phyloP scores from a whole-genome alignment of 2,888 invertebrate species.

The Sphaerophoria taeniata region DNA sequence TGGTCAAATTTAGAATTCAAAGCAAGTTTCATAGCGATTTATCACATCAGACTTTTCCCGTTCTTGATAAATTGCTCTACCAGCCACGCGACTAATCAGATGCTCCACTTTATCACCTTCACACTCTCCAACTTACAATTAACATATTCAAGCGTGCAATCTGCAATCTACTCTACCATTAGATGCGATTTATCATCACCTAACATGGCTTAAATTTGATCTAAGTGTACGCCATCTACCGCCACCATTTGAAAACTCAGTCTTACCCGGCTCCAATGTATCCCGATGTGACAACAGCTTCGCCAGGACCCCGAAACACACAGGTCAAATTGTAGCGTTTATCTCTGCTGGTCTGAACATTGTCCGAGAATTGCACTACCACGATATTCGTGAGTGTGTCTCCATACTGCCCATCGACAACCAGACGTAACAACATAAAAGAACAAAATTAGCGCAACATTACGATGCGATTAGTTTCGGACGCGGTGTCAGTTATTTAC shows the following conservation, averaged over 20 bases:
- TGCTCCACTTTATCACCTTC: conserved; percentile 11
- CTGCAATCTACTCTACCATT: conserved; percentile 45
- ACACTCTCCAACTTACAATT: conserved; percentile 42
- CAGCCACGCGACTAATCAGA: conserved; percentile 24
- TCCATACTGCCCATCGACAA: conserved; percentile 86
- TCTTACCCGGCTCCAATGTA: conserved; percentile 95
- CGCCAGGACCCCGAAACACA: conserved; percentile 94
- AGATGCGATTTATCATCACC: conserved; percentile 45
- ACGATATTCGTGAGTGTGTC: conserved; percentile 97
- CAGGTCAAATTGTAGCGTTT: conserved; percentile 97
- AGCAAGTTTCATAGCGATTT: conserved; percentile 17
- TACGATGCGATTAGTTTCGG: conserved; percentile 54
- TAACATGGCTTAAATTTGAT: conserved; percentile 27
- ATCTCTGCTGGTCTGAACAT: conserved; percentile 94
- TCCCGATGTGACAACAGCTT: conserved; percentile 96
- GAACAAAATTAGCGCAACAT: conserved; percentile 65
- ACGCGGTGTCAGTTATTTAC: neutral
- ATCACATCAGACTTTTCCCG: neutral
- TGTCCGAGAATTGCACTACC: conserved; percentile 96
- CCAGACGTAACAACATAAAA: conserved; percentile 11
- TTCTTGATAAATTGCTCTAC: conserved; percentile 12
- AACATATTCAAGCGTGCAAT: conserved; percentile 10
- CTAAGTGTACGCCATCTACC: neutral
- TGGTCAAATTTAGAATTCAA: neutral
- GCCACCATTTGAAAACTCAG: conserved; percentile 26